A percentile compares a stretch with the other conserved stretches of the same genome.
These are phyloP conservation scores for Miltochrista miniata DNA, from an alignment of 2,888 invertebrate genomes.

Conservation along the genomic window DNA sequence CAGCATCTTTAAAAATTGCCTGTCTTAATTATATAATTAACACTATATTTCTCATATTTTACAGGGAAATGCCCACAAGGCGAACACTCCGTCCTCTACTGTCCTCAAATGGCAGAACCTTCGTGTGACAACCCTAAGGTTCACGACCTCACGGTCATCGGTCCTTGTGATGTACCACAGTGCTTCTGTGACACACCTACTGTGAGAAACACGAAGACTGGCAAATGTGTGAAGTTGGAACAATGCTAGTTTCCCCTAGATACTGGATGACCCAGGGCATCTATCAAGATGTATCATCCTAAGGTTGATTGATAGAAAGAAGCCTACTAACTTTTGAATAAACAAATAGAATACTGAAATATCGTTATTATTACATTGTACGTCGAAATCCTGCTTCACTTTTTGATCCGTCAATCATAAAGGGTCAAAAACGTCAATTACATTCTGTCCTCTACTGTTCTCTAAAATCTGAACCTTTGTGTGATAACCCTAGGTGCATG, in stretches of 20 bases:
- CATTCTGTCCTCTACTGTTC: slow-evolving; percentile 67
- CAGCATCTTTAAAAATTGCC: too few relatives aligned
- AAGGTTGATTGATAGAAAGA: too few relatives aligned
- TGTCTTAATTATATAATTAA: too few relatives aligned
- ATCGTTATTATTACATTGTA: too few relatives aligned
- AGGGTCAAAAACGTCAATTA: slow-evolving; percentile 56
- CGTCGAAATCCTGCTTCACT: too few relatives aligned
- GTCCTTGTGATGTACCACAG: slow-evolving; percentile 51
- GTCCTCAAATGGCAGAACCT: slow-evolving; percentile 57
- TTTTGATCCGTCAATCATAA: too few relatives aligned
- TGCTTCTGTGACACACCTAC: slow-evolving; percentile 62
- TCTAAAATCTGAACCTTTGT: slow-evolving; percentile 53
- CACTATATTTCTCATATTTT: slow-evolving; percentile 2
- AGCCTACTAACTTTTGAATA: too few relatives aligned
- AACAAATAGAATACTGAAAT: too few relatives aligned
- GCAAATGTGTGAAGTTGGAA: slow-evolving; percentile 47
- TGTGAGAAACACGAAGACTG: slow-evolving; percentile 51
- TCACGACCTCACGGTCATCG: slow-evolving; percentile 33
- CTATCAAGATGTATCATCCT: too few relatives aligned
- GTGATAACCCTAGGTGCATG: slow-evolving; percentile 55
- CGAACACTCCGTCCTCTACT: slow-evolving; percentile 65
- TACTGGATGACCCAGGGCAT: too few relatives aligned
- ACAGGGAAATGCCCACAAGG: slow-evolving; percentile 53
- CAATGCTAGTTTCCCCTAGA: too few relatives aligned
- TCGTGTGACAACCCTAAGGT: slow-evolving; percentile 55